Base-by-base conservation (phyloP, 2,888 invertebrate genomes). In the Hydraecia micacea region DNA sequence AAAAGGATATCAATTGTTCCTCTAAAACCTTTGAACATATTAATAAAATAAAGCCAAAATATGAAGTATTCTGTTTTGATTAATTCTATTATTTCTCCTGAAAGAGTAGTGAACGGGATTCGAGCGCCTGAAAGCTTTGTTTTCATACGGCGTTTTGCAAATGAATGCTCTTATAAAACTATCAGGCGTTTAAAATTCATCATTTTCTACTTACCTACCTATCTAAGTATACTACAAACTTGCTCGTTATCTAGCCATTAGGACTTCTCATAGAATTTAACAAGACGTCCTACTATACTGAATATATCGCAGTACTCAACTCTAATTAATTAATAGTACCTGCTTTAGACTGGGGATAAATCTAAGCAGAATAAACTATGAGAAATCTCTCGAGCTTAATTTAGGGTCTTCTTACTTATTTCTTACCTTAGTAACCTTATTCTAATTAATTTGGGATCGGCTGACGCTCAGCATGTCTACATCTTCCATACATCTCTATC, bases 1-100 rank as follows among this genome's bases (percentile, higher is more conserved):
- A 87, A 89, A 88, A 86, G 76, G 89, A 58, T 91, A 91, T 85
- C 90, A 88, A 89, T 85, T 86, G 80, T 84, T 86, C 73, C 80
- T 88, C 85, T 87, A 79, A 85, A 88, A 87, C 84, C 89, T 90
- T 88, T 89, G 85, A 83, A 84, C 81, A 87, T 80, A 85, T 88
- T 87, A 36, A 36, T 5, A 78, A 66, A 84, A 83, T 88, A 83
- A 87, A 90, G 71, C 82, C 49, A 73, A 81, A 77, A 81, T 55
- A 80, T 77, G 83, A 11, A 42, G 73, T 46, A 55, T 73, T 74
- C 52, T 60, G 75, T 77, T 77, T 80, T 81, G 69, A 86, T 81
- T 79, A 72, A 77, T 76, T 79, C 70, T 81, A 79, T 77, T 66
- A 68, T 60, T 65, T 49, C 18, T 55, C 15, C n/a, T 58, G 15